Conservation (phyloP, 2,797 vertebrate genomes). For the Pempheris klunzingeri region DNA sequence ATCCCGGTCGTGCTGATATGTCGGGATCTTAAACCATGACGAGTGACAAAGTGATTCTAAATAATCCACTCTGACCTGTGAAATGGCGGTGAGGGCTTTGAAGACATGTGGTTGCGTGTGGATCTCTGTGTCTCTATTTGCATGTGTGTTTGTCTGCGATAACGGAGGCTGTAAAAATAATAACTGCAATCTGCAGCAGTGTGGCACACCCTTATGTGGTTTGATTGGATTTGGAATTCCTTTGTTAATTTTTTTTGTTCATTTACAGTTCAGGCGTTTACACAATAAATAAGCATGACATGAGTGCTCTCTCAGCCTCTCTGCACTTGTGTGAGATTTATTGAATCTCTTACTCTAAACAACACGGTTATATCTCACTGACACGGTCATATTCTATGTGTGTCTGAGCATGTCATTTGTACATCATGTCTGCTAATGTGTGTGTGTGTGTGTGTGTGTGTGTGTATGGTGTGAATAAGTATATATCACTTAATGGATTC, state of each 20-base stretch:
- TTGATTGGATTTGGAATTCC: slow-evolving; percentile 59
- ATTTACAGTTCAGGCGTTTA: slow-evolving; percentile 38
- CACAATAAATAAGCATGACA: slow-evolving; percentile 12
- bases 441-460: slow-evolving; percentile 1
- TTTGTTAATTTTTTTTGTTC: slow-evolving; percentile 36
- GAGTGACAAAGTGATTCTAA: slow-evolving; percentile 50
- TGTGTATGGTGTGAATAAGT: not conserved
- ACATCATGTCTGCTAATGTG: not conserved
- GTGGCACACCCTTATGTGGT: slow-evolving; percentile 23
- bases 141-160: slow-evolving; percentile 61
- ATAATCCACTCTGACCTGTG: slow-evolving; percentile 64
- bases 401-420: slow-evolving; percentile 11
- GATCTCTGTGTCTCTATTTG: slow-evolving; percentile 18
- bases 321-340: slow-evolving; percentile 18
- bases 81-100: slow-evolving; percentile 38
- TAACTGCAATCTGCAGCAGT: slow-evolving; percentile 42
- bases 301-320: not conserved
- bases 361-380: not conserved
- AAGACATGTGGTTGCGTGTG: slow-evolving; percentile 17
- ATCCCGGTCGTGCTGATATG: slow-evolving; percentile 30
- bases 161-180: slow-evolving; percentile 45
- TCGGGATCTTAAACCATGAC: slow-evolving; percentile 37
- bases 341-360: slow-evolving; percentile 15
- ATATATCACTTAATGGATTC: slow-evolving; percentile 30
- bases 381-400: not conserved